Evolutionary conservation across 2,113 vertebrate species (phyloP).

Genomic region (Caracal caracal): DNA sequence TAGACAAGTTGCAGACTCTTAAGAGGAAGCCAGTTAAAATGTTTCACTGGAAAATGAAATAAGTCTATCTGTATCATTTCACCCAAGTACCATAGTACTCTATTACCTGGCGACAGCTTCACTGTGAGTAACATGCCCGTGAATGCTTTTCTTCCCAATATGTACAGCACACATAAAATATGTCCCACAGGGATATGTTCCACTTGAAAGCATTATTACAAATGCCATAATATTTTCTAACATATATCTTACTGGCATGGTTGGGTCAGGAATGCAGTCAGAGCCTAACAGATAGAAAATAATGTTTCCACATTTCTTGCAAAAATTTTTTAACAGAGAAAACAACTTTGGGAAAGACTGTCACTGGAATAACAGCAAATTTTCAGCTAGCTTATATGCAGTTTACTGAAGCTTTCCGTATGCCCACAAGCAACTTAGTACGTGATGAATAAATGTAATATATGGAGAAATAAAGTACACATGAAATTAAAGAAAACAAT

Average conservation of each 20-base stretch:
- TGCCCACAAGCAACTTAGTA: neutral
- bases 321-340: slow-evolving; percentile 53
- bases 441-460: slow-evolving; percentile 6
- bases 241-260: slow-evolving; percentile 51
- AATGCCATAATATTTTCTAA: slow-evolving; percentile 77
- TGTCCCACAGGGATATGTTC: slow-evolving; percentile 70
- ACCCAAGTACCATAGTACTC: slow-evolving; percentile 61
- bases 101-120: neutral
- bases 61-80: slow-evolving; percentile 80
- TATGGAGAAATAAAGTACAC: neutral
- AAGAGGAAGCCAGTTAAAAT: slow-evolving; percentile 78
- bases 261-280: slow-evolving; percentile 55
- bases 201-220: slow-evolving; percentile 79
- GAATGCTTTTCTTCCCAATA: slow-evolving; percentile 74
- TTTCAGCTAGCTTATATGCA: slow-evolving; percentile 49
- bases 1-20: slow-evolving; percentile 81
- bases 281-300: slow-evolving; percentile 62
- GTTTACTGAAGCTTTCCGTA: slow-evolving; percentile 54
- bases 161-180: slow-evolving; percentile 74
- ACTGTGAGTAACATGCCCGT: slow-evolving; percentile 61
- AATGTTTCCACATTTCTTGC: slow-evolving; percentile 41
- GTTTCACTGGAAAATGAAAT: slow-evolving; percentile 78
- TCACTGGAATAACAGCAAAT: slow-evolving; percentile 40
- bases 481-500: slow-evolving; percentile 23
- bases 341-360: slow-evolving; percentile 68